Evolutionary conservation across 2,113 vertebrate species (phyloP), one percentile per base, ranked within the genome.

Genomic region (Miniopterus natalensis): DNA sequence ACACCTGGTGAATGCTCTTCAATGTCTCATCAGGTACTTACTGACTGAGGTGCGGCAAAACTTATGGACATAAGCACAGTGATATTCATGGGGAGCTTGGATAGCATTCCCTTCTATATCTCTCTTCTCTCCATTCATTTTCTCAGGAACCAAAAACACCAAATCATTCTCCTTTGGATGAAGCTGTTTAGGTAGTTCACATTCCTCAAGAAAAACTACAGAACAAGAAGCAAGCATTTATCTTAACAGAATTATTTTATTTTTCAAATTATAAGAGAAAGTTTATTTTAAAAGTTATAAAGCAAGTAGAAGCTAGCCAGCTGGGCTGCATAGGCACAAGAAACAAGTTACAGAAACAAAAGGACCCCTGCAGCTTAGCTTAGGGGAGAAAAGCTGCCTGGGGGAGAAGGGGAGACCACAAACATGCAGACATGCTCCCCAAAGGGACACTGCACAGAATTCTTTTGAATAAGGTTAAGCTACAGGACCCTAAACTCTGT

Each of bases 81-180:
- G 94, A 65, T 96, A 92, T 2, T 96, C 66, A 0, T 0, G 20
- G 2, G n/a, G 40, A 21, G 90, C n/a, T 2, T 89, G 84, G 29
- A n/a, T 0, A 14, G 79, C n/a, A 0, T 29, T 68, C 63, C 98
- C 97, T 70, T 98, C 98, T 3, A 31, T 20, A 13, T 97, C 98
- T 0, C 78, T 20, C 17, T 96, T 97, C 55, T 95, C 88, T 70
- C 81, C 92, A 23, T 18, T 93, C 36, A n/a, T 8, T 71, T 90
- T 97, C 66, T 98, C 98, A 6, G 96, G 98, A 51, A 98, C 95
- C 92, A 99, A 88, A 95, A 99, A 98, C 8, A 99, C 98, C 75
- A 99, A 93, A 66, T 99, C 99, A 7, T 99, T 99, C 51, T 99
- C 99, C 96, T 99, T 99, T 0, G 99, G 99, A 51, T 99, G 98